Percentiles rank a stretch among this genome's conserved stretches.
Conservation (phyloP, 2,797 vertebrate species). For the Sorex maritimensis region DNA sequence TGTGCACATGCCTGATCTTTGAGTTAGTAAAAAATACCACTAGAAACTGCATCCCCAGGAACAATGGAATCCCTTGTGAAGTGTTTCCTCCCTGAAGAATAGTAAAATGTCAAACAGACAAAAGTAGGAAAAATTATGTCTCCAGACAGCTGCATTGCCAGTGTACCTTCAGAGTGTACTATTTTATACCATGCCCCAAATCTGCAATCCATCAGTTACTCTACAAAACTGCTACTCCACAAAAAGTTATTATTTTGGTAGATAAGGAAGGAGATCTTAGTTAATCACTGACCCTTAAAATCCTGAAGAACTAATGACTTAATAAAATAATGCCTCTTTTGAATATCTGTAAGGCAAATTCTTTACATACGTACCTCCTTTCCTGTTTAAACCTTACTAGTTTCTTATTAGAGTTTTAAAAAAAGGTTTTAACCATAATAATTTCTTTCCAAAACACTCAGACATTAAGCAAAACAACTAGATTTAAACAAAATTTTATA, state of each 20-base stretch:
- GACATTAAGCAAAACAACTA: not conserved
- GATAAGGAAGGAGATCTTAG: conserved; percentile 52
- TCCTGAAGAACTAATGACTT: conserved; percentile 50
- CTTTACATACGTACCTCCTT: not conserved
- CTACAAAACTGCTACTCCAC: conserved; percentile 64
- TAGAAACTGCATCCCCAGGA: conserved; percentile 40
- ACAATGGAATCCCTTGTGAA: conserved; percentile 71
- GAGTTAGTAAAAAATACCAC: conserved; percentile 62
- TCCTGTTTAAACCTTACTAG: conserved; percentile 3
- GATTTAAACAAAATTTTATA: conserved; percentile 58
- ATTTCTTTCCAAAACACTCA: not conserved
- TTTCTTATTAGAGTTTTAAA: conserved; percentile 1
- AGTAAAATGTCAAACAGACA: conserved; percentile 82
- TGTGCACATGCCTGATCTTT: conserved; percentile 69
- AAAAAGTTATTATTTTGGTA: no score
- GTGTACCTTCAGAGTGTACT: conserved; percentile 9
- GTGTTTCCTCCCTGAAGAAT: conserved; percentile 74
- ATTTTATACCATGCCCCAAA: not conserved
- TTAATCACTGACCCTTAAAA: conserved; percentile 56
- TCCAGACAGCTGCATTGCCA: conserved; percentile 64
- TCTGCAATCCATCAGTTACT: conserved; percentile 63
- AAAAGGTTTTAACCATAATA: conserved; percentile 8
- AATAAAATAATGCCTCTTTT: conserved; percentile 45
- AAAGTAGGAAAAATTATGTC: conserved; percentile 78
- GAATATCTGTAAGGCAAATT: conserved; percentile 25